Evolutionary conservation across 2,888 invertebrate genomes (phyloP).

Genomic region (Amphipyra tragopoginis): DNA sequence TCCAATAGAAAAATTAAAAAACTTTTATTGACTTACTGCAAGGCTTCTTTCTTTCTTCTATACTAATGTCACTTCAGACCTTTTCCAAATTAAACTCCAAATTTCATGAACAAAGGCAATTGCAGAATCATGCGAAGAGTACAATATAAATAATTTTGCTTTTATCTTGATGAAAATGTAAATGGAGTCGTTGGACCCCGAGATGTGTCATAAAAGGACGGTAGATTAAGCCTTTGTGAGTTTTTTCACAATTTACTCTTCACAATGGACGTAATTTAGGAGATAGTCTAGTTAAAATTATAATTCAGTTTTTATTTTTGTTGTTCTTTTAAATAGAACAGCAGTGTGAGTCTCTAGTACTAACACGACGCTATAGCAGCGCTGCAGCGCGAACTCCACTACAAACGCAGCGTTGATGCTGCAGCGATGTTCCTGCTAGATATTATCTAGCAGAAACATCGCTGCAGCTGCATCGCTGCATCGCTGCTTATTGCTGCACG

Average conservation of each 20-base stretch:
- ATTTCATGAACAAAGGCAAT: slow-evolving; percentile 6
- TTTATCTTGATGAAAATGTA: slow-evolving; percentile 55
- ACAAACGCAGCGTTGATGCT: too few relatives aligned
- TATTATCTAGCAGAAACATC: too few relatives aligned
- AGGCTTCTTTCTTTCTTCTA: background rate
- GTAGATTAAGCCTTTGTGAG: slow-evolving; percentile 19
- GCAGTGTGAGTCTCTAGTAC: too few relatives aligned
- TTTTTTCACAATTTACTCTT: slow-evolving; percentile 29
- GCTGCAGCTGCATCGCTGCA: too few relatives aligned
- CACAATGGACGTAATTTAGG: slow-evolving; percentile 21
- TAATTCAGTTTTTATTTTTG: too few relatives aligned
- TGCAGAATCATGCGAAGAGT: background rate
- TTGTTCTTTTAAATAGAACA: too few relatives aligned
- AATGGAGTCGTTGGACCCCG: slow-evolving; percentile 28
- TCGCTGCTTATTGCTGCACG: too few relatives aligned
- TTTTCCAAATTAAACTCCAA: background rate
- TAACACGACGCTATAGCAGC: too few relatives aligned
- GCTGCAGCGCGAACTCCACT: too few relatives aligned
- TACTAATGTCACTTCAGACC: background rate
- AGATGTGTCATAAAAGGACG: slow-evolving; percentile 32
- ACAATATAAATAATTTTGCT: slow-evolving; percentile 45
- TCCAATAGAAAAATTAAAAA: too few relatives aligned
- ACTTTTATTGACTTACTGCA: background rate
- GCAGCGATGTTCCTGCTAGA: too few relatives aligned
- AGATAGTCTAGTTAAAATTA: slow-evolving; percentile 8